Conservation (phyloP, 2,113 vertebrate genomes). For the Scomber scombrus region DNA sequence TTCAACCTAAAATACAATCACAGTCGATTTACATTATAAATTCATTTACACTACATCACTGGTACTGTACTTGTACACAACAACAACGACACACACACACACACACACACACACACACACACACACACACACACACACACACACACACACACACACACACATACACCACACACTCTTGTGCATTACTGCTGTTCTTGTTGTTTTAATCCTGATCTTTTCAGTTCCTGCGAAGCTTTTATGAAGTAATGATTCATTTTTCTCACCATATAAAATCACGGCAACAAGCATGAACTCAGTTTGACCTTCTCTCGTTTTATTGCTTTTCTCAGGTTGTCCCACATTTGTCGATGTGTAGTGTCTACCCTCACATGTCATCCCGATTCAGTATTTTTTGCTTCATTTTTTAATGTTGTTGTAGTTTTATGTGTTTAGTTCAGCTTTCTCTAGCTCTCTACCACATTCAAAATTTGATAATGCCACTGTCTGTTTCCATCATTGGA, state of each 20-base stretch:
- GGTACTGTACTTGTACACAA: no score
- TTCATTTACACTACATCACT: no score
- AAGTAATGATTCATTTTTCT: not conserved
- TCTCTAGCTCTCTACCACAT: not conserved
- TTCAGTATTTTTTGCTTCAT: not conserved
- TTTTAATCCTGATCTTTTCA: not conserved
- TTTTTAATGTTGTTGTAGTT: not conserved
- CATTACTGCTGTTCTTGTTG: no score
- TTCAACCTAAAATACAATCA: no score
- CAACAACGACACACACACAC: no score
- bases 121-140: not conserved
- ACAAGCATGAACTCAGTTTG: no score
- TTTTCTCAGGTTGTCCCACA: no score
- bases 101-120: no score
- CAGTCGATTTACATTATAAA: no score
- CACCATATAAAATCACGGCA: not conserved
- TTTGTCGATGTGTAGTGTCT: not conserved
- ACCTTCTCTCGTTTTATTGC: no score
- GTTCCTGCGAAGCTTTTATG: not conserved
- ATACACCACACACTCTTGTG: no score
- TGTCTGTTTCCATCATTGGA: constrained; percentile 21
- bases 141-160: not conserved
- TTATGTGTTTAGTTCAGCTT: not conserved
- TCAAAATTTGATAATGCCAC: constrained; percentile 9
- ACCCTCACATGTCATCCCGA: no score